Percentiles rank a stretch among this genome's conserved stretches.
phyloP scores from a whole-genome alignment of 1,140 invertebrate species.

The Bombus superbus region DNA sequence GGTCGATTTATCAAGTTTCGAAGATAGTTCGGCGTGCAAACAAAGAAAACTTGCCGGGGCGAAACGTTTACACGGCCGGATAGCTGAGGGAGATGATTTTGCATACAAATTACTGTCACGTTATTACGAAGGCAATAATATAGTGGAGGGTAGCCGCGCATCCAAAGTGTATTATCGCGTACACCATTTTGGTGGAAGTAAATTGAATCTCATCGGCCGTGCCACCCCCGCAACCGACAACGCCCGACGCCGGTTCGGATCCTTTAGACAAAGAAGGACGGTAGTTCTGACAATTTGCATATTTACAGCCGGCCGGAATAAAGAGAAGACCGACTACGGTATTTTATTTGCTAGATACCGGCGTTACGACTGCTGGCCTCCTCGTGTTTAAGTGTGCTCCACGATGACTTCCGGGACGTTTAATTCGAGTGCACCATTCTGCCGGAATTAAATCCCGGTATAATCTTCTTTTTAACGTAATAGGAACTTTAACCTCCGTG shows the following conservation, averaged over 20 bases:
- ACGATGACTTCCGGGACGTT: conserved; percentile 44
- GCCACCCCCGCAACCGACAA: conserved; percentile 31
- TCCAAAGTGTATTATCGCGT: conserved; percentile 75
- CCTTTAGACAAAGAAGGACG: conserved; percentile 63
- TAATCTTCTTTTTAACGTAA: conserved; percentile 45
- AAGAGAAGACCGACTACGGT: conserved; percentile 37
- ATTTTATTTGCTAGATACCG: conserved; percentile 54
- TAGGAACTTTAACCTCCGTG: not conserved
- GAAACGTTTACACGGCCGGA: conserved; percentile 49
- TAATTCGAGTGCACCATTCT: conserved; percentile 40
- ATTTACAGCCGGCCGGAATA: conserved; percentile 68
- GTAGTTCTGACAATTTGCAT: conserved; percentile 71
- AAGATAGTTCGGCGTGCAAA: conserved; percentile 53
- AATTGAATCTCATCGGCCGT: conserved; percentile 77
- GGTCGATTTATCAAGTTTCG: conserved; percentile 47
- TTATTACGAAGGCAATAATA: conserved; percentile 72
- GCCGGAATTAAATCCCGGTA: conserved; percentile 32
- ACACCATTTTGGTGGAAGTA: conserved; percentile 75
- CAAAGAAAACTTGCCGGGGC: conserved; percentile 52
- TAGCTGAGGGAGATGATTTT: conserved; percentile 67
- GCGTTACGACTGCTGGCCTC: conserved; percentile 22
- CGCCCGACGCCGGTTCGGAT: conserved; percentile 27
- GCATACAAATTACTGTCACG: conserved; percentile 69
- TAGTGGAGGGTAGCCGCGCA: conserved; percentile 65
- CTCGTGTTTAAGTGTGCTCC: conserved; percentile 29